Conservation (phyloP, 2,888 invertebrate species). For the Oegoconia quadripuncta region DNA sequence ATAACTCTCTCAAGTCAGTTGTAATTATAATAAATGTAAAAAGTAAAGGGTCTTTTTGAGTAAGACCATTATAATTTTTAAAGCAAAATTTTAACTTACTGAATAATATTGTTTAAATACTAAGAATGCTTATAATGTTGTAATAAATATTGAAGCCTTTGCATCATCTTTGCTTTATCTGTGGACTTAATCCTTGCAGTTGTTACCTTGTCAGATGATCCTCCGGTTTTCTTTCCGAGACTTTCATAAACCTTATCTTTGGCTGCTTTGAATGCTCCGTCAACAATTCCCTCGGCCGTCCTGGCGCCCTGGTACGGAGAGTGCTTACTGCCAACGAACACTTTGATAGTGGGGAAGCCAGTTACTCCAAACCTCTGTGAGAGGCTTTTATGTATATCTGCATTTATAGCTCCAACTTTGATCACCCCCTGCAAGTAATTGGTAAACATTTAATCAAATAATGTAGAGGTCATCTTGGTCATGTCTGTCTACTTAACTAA, state of each 20-base stretch:
- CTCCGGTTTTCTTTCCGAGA: constrained; percentile 81
- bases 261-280: constrained; percentile 89
- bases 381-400: constrained; percentile 91
- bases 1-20: too few species aligned
- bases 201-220: constrained; percentile 60
- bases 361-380: constrained; percentile 88
- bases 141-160: not conserved
- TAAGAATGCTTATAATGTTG: constrained; percentile 3
- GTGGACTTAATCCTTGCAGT: not conserved
- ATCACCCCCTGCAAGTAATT: constrained; percentile 86
- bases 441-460: constrained; percentile 9
- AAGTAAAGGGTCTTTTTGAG: not conserved
- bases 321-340: constrained; percentile 94
- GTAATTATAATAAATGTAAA: not conserved
- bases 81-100: not conserved
- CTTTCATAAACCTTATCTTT: constrained; percentile 85
- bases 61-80: not conserved
- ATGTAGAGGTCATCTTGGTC: too few species aligned
- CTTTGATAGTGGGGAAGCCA: constrained; percentile 98
- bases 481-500: too few species aligned
- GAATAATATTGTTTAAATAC: not conserved
- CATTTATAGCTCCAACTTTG: constrained; percentile 96
- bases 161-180: not conserved
- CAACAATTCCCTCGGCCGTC: constrained; percentile 91
- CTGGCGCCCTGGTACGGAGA: constrained; percentile 91